phyloP scores from a whole-genome alignment of 2,797 vertebrate genomes.

The Mus caroli region DNA sequence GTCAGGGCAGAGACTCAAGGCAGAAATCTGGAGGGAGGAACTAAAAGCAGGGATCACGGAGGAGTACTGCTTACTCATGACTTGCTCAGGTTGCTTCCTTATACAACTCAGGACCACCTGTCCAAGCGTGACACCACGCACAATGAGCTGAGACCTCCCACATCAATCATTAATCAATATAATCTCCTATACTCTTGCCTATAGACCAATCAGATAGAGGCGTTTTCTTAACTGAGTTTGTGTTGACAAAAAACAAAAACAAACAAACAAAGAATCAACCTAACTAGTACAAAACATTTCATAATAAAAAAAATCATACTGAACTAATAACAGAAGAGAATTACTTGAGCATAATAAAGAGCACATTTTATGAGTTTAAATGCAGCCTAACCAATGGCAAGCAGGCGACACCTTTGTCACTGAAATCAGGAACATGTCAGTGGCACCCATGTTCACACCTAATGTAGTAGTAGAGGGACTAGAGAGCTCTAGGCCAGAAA shows the following conservation, averaged over 20 bases:
- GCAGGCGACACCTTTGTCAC: neutral
- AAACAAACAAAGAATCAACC: neutral
- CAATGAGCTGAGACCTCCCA: neutral
- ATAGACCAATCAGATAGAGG: neutral
- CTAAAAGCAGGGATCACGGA: neutral
- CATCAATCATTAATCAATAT: neutral
- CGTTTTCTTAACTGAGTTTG: neutral
- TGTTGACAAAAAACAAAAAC: neutral
- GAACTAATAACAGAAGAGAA: neutral
- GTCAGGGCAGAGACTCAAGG: neutral
- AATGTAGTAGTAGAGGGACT: neutral
- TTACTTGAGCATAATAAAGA: neutral
- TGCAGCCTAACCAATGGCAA: neutral
- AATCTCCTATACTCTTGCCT: neutral
- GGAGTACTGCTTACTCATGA: neutral
- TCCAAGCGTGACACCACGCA: neutral
- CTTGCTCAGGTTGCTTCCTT: neutral
- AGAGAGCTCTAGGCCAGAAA: neutral
- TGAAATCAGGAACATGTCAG: neutral
- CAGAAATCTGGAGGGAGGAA: neutral
- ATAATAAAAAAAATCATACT: neutral
- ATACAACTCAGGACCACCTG: neutral
- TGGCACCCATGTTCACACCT: neutral
- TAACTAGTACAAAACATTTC: neutral
- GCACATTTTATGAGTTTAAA: neutral